Base-by-base conservation (phyloP, 2,113 vertebrate species). In the Ceuthmochares aereus region DNA sequence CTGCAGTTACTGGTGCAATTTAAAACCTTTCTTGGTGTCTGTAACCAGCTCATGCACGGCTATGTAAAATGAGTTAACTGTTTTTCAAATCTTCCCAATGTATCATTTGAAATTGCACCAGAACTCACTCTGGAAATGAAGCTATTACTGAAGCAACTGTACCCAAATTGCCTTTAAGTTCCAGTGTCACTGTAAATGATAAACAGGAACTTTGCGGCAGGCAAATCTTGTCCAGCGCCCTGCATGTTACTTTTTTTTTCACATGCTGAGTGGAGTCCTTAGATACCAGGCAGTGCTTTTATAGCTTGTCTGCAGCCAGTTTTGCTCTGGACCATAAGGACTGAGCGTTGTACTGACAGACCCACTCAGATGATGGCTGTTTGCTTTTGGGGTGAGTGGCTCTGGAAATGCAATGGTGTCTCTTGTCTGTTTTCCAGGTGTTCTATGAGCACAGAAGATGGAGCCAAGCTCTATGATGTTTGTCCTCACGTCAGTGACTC, bases 381-480 rank as follows among this genome's bases (percentile, higher is more conserved):
- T 95, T 80, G 56, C 34, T 70, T 64, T 69, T 29, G 90, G 36
- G 51, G 11, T 55, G 55, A 37, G 4, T 84, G 77, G 29, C 84
- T 82, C 36, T 90, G 73, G 60, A 37, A 88, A 7, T 11, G 21
- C n/a, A 6, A 45, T 58, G 0, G 0, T 74, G 27, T 60, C 18
- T 55, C 64, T 23, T 76, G 51, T 55, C 85, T 96, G 66, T 76
- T 76, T 94, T 91, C 26, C 97, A 99, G 99, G 96, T 99, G 99
- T 98, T 99, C 99, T 51, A 99, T 99, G 99, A 99, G 98, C 84
- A 99, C 99, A 56, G 99, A 99, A 95, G 99, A 99, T 43, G 99
- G 99, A 16, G 98, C 99, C 95, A 99, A 99, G 97, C 98, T 99
- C 52, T 99, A 99, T 23, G 99, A 99, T 3, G 98, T 99, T 90